Evolutionary conservation across 1,140 invertebrate species (phyloP).

Genomic region (Orius laevigatus): DNA sequence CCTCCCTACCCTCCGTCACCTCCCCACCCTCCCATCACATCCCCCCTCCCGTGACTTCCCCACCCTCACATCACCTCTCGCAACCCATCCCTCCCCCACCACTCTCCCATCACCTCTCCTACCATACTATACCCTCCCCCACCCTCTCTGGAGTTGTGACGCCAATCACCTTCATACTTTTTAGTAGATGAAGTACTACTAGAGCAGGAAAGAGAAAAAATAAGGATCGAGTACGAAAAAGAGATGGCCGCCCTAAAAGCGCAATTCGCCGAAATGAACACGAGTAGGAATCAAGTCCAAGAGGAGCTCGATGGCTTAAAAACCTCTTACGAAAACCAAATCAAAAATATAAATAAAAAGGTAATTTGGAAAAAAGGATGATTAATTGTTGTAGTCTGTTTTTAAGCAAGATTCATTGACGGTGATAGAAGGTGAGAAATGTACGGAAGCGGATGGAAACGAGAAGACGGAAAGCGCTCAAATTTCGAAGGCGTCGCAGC

Average conservation of each 20-base stretch:
- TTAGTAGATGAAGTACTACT: conserved; percentile 18
- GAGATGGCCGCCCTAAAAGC: conserved; percentile 31
- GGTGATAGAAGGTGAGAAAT: conserved; percentile 6
- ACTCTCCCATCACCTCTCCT: no score
- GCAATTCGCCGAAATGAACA: conserved; percentile 30
- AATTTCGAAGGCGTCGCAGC: conserved; percentile 17
- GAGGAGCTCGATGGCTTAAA: conserved; percentile 30
- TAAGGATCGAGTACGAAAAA: conserved; percentile 28
- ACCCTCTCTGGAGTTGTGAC: no score
- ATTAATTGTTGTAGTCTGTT: conserved; percentile 5
- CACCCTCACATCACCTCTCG: no score
- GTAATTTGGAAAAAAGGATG: background rate
- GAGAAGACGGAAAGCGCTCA: background rate
- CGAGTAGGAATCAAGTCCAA: conserved; percentile 30
- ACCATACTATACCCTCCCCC: no score
- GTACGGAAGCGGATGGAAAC: background rate
- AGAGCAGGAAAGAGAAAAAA: conserved; percentile 24
- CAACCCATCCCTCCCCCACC: no score
- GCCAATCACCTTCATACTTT: background rate
- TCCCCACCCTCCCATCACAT: no score
- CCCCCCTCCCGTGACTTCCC: no score
- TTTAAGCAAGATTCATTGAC: conserved; percentile 9
- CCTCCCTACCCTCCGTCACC: no score
- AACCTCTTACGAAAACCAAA: conserved; percentile 26
- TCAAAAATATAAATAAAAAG: conserved; percentile 15